phyloP scores from a whole-genome alignment of 2,113 vertebrate species.

The Laticauda laticaudata region DNA sequence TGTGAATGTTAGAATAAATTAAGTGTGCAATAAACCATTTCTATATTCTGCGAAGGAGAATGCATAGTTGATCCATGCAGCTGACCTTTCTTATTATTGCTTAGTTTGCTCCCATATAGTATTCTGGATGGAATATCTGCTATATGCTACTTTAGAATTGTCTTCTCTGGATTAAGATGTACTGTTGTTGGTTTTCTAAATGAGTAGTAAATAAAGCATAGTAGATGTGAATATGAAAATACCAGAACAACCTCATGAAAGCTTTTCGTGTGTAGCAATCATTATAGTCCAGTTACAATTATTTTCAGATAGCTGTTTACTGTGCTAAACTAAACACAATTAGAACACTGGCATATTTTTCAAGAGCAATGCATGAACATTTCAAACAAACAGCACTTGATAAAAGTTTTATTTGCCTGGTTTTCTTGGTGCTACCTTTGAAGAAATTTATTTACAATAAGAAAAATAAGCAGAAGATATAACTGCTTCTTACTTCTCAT shows the following conservation, averaged over 20 bases:
- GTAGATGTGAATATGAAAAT: background rate
- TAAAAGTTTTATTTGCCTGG: background rate
- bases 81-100: background rate
- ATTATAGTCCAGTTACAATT: background rate
- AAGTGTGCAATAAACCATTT: too few species aligned
- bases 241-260: background rate
- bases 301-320: background rate
- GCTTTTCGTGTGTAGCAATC: background rate
- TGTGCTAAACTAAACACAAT: background rate
- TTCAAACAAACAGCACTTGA: slow-evolving; percentile 6
- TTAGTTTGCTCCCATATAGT: background rate
- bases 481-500: background rate
- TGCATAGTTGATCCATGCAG: too few species aligned
- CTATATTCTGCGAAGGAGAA: too few species aligned
- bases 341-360: background rate
- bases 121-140: background rate
- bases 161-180: background rate
- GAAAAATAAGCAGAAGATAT: background rate
- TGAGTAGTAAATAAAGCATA: background rate
- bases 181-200: background rate
- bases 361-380: background rate
- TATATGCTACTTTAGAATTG: background rate
- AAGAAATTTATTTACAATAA: background rate
- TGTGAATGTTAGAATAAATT: background rate
- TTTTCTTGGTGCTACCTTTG: background rate